phyloP scores from a whole-genome alignment of 2,113 vertebrate genomes.

The Colaptes auratus region DNA sequence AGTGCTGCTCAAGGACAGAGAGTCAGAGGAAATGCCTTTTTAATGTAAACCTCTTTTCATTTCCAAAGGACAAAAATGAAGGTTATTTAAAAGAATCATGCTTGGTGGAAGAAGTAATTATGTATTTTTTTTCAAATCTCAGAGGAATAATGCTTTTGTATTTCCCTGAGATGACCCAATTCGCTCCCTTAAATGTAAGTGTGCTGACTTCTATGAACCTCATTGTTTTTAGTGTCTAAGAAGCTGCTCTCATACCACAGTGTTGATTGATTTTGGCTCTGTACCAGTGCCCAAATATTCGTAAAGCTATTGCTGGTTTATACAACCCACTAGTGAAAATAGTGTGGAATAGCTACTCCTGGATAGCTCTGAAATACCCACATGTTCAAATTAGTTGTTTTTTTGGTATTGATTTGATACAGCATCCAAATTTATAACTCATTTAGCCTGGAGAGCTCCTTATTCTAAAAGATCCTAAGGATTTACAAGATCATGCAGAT shows the following conservation, averaged over 20 bases:
- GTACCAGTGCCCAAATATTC: not conserved
- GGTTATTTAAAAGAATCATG: conserved; percentile 81
- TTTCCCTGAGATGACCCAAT: conserved; percentile 74
- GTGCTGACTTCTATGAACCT: conserved; percentile 37
- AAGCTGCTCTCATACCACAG: not conserved
- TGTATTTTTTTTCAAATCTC: conserved; percentile 76
- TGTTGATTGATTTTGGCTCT: conserved; percentile 47
- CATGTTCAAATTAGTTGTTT: not conserved
- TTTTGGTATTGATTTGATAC: not conserved
- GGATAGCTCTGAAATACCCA: not conserved
- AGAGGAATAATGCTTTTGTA: conserved; percentile 75
- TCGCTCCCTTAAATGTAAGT: conserved; percentile 71
- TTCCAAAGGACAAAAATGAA: conserved; percentile 80
- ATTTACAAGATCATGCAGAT: not conserved
- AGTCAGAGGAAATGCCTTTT: conserved; percentile 80
- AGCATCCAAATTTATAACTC: not conserved
- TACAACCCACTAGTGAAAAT: not conserved
- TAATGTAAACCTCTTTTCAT: conserved; percentile 82
- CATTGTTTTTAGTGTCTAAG: conserved; percentile 64
- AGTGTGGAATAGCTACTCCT: not conserved
- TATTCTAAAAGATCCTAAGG: not conserved
- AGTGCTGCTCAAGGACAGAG: conserved; percentile 79
- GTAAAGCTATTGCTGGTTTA: not conserved
- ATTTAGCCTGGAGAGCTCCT: not conserved
- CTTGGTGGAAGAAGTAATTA: conserved; percentile 82